These are phyloP conservation scores for Vicugna pacos DNA, from an alignment of 2,113 vertebrate genomes.

Conservation along the genomic window DNA sequence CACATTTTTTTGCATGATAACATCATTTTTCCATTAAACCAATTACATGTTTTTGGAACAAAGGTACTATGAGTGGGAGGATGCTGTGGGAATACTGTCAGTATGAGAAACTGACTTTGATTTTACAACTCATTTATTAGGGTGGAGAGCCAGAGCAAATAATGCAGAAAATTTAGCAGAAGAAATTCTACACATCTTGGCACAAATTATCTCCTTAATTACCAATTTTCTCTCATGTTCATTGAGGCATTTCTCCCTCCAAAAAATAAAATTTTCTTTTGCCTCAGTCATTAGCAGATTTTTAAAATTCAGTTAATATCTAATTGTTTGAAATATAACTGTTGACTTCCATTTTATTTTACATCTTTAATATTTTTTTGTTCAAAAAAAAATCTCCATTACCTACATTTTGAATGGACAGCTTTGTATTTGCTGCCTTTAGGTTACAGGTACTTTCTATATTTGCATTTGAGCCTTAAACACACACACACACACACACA, in stretches of 20 bases:
- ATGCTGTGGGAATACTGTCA: not conserved
- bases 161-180: not conserved
- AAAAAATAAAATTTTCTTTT: not conserved
- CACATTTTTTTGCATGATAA: not conserved
- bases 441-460: not conserved
- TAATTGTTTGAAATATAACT: not conserved
- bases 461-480: not conserved
- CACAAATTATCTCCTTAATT: not conserved
- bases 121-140: not conserved
- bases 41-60: not conserved
- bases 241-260: not conserved
- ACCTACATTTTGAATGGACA: not conserved
- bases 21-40: conserved; percentile 13
- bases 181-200: not conserved
- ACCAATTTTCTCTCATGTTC: not conserved
- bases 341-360: not conserved
- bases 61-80: not conserved
- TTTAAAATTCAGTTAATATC: not conserved
- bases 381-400: not conserved
- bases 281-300: not conserved
- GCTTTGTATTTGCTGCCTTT: not conserved
- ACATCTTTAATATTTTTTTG: not conserved
- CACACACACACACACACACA: not conserved
- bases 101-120: conserved; percentile 22
- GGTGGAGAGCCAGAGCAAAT: not conserved